Conservation (phyloP, 1,140 invertebrate species). For the Drosophila carrolli region DNA sequence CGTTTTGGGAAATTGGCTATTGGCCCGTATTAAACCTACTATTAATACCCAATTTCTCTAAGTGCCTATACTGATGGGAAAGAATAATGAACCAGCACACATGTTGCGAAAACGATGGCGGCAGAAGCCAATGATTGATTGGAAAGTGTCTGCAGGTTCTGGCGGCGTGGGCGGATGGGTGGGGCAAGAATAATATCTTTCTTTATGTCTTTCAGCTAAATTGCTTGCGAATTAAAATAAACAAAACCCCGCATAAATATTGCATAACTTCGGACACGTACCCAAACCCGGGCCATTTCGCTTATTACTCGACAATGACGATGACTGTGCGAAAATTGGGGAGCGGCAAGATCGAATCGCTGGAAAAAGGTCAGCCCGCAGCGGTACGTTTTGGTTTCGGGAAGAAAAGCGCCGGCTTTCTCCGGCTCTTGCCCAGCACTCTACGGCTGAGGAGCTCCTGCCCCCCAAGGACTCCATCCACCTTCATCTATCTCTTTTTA, state of each 20-base stretch:
- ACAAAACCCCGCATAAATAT: conserved; percentile 48
- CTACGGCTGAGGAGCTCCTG: not conserved
- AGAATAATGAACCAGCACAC: conserved; percentile 1
- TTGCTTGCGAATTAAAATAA: conserved; percentile 54
- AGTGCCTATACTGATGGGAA: not conserved
- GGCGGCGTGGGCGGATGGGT: not conserved
- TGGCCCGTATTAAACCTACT: too few relatives aligned
- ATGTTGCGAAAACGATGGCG: conserved; percentile 8
- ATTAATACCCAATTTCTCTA: too few relatives aligned
- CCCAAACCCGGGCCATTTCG: conserved; percentile 29
- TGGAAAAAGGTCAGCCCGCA: conserved; percentile 3
- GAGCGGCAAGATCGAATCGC: conserved; percentile 15
- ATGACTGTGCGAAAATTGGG: conserved; percentile 48
- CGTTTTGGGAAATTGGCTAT: too few relatives aligned
- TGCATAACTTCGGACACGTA: conserved; percentile 29
- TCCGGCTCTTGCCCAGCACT: conserved; percentile 5
- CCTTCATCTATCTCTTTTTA: not conserved
- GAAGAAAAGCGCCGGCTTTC: conserved; percentile 40
- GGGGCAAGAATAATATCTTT: conserved; percentile 7
- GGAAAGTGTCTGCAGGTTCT: conserved; percentile 14
- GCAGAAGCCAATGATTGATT: conserved; percentile 56
- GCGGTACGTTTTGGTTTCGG: not conserved
- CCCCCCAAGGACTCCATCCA: too few relatives aligned
- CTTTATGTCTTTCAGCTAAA: conserved; percentile 21
- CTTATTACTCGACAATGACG: conserved; percentile 33